Evolutionary conservation across 2,888 invertebrate genomes (phyloP).

Genomic region (Microdon myrmicae): DNA sequence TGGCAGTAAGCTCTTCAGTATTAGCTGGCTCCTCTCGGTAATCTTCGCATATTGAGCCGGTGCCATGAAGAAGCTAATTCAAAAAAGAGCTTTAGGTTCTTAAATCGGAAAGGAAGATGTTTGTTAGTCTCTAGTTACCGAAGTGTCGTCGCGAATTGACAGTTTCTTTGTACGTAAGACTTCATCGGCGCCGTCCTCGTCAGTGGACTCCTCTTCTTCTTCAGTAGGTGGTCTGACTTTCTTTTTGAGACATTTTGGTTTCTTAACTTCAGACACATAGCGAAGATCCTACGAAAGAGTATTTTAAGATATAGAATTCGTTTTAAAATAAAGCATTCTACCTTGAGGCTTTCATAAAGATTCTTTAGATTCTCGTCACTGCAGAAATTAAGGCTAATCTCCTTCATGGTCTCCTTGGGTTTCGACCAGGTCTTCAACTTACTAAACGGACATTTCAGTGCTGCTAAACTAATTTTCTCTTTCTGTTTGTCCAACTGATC

Average conservation of each 20-base stretch:
- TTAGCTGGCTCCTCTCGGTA: constrained; percentile 57
- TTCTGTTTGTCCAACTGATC: constrained; percentile 59
- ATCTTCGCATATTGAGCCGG: too few relatives aligned
- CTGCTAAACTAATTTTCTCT: constrained; percentile 53
- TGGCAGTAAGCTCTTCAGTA: constrained; percentile 57
- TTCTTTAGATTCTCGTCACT: constrained; percentile 61
- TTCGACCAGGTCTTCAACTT: constrained; percentile 60
- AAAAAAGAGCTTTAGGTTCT: too few relatives aligned
- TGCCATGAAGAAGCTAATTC: constrained; percentile 6
- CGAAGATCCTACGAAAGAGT: constrained; percentile 57
- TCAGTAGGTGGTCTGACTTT: constrained; percentile 16
- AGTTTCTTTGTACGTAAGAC: too few relatives aligned
- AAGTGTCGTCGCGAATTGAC: neutral
- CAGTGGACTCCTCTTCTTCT: neutral
- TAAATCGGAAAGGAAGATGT: too few relatives aligned
- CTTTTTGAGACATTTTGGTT: constrained; percentile 57
- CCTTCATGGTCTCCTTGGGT: constrained; percentile 59
- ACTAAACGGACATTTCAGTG: constrained; percentile 59
- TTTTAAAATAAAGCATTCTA: too few relatives aligned
- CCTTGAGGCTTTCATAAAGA: constrained; percentile 61
- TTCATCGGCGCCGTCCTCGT: too few relatives aligned
- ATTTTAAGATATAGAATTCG: too few relatives aligned
- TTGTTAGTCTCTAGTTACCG: constrained; percentile 7
- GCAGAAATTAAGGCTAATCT: constrained; percentile 63
- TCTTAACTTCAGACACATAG: constrained; percentile 53